These are phyloP conservation scores for Eutolmus rufibarbis DNA, from an alignment of 2,888 invertebrate genomes.

Conservation along the genomic window DNA sequence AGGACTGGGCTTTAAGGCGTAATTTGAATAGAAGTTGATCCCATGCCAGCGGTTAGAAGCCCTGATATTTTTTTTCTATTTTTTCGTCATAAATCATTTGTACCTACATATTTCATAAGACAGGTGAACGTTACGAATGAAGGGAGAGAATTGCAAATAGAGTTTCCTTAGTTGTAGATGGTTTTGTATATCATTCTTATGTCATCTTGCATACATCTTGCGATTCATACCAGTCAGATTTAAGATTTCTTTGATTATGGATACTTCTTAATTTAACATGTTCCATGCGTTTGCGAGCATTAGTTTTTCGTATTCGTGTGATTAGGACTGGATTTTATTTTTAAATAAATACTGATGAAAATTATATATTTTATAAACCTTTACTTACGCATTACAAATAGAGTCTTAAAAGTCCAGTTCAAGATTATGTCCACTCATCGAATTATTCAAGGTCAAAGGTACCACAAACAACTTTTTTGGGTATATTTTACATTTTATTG, in stretches of 20 bases:
- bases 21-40: constrained; percentile 34
- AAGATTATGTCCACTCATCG: no score
- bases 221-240: not conserved
- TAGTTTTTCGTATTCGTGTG: no score
- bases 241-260: not conserved
- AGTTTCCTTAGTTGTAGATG: not conserved
- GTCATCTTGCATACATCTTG: not conserved
- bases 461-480: no score
- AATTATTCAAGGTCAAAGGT: no score
- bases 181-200: not conserved
- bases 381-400: no score
- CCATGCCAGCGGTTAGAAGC: not conserved
- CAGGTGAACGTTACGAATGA: not conserved
- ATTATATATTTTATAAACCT: no score
- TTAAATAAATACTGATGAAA: no score
- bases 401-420: no score
- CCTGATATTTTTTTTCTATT: not conserved
- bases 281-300: no score
- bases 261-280: no score
- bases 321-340: no score
- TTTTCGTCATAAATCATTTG: not conserved
- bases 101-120: not conserved
- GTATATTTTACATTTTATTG: no score
- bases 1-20: not conserved
- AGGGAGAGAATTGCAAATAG: not conserved